Evolutionary conservation across 2,113 vertebrate genomes (phyloP), one percentile per base, ranked within the genome.

Genomic region (Leptocoma aspasia): DNA sequence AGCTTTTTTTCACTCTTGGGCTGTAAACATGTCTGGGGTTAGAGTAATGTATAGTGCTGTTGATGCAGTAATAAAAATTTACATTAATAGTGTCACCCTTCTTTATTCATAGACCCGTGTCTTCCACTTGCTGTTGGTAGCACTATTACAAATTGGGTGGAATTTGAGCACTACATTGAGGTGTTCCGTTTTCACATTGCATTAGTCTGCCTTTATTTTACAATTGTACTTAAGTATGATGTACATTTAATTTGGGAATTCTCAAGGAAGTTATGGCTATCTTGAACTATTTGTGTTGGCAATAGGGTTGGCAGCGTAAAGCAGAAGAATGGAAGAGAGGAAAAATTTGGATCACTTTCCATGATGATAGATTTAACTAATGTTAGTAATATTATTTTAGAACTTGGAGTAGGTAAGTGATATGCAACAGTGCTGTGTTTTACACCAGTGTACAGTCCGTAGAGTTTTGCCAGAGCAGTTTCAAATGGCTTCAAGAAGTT

Each of bases 261-360:
- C 44, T 72, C 70, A 28, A 59, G 76, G 81, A 93, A 52, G 44
- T 95, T 90, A 88, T 10, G 44, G 41, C 60, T 90, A 18, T 83
- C 79, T 68, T 81, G 79, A 92, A 75, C 57, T 95, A 63, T 90
- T 97, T 94, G 44, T 89, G 64, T 94, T 96, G 90, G 87, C 85
- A 68, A 1, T 60, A 69, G 41, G 17, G 28, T 80, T 90, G 75
- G 50, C 90, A 82, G 37, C 3, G 2, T 57, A 93, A 85, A 71
- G 23, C 42, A 78, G 35, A n/a, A 72, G 59, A 79, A 41, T 49
- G n/a, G 61, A 90, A 88, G 60, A 90, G 72, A 78, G 82, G n/a
- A 84, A 26, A 92, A 86, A 64, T 33, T 41, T 3, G 41, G 49
- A 60, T 92, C 52, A 19, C 52, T 92, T 89, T 64, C 56, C 70